phyloP scores from a whole-genome alignment of 2,888 invertebrate genomes.

The Cheilosia impressa region DNA sequence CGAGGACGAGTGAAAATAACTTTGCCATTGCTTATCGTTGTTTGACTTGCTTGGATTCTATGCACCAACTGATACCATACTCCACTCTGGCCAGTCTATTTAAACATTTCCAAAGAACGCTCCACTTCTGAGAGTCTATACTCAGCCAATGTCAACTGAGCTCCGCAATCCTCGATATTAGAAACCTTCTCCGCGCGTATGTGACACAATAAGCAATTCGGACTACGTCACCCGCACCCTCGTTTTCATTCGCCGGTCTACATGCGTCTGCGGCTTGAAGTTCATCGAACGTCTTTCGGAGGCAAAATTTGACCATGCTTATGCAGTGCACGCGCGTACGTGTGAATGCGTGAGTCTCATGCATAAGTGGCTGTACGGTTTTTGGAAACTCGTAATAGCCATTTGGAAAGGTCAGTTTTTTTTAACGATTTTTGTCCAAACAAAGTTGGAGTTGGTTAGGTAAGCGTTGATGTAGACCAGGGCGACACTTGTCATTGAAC shows the following conservation, averaged over 20 bases:
- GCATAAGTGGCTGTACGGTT: slow-evolving; percentile 24
- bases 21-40: slow-evolving; percentile 49
- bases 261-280: slow-evolving; percentile 45
- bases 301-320: slow-evolving; percentile 56
- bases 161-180: slow-evolving; percentile 4
- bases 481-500: not conserved
- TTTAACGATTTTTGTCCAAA: slow-evolving; percentile 30
- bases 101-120: slow-evolving; percentile 45
- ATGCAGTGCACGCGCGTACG: slow-evolving; percentile 63
- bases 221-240: slow-evolving; percentile 27
- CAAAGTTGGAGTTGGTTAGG: not conserved
- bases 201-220: slow-evolving; percentile 34
- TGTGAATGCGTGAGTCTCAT: slow-evolving; percentile 59
- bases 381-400: slow-evolving; percentile 18
- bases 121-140: not conserved
- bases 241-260: slow-evolving; percentile 27
- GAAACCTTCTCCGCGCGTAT: slow-evolving; percentile 39
- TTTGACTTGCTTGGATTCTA: slow-evolving; percentile 42
- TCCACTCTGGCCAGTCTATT: slow-evolving; percentile 41
- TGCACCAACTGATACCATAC: slow-evolving; percentile 39
- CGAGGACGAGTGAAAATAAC: slow-evolving; percentile 31
- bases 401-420: slow-evolving; percentile 60
- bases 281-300: slow-evolving; percentile 61
- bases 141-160: not conserved
- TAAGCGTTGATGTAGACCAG: slow-evolving; percentile 1